Percentiles rank a stretch among this genome's conserved stretches.
These are phyloP conservation scores for Bembecia ichneumoniformis DNA, from an alignment of 2,888 invertebrate species.

Conservation along the genomic window DNA sequence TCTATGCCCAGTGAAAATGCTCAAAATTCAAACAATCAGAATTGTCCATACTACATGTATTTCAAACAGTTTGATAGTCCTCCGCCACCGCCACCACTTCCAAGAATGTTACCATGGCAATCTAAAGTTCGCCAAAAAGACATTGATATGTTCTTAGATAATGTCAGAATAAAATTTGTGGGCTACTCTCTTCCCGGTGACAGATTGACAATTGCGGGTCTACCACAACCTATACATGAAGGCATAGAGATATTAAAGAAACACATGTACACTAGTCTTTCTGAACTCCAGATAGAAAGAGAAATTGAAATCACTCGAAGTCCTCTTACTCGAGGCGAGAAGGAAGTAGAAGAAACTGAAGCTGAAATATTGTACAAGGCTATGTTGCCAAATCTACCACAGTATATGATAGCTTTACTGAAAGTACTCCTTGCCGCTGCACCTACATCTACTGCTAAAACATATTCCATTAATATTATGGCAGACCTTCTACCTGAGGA, in stretches of 20 bases:
- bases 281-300: conserved; percentile 91
- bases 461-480: conserved; percentile 97
- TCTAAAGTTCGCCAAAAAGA: conserved; percentile 96
- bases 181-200: conserved; percentile 93
- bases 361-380: conserved; percentile 93
- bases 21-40: conserved; percentile 46
- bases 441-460: conserved; percentile 98
- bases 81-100: conserved; percentile 58
- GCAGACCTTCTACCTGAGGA: conserved; percentile 97
- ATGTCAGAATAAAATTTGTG: conserved; percentile 94
- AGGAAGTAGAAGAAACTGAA: conserved; percentile 83
- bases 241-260: conserved; percentile 91
- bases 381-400: conserved; percentile 96
- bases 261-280: conserved; percentile 94
- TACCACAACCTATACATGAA: conserved; percentile 97
- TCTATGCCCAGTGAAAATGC: conserved; percentile 53
- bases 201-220: conserved; percentile 89
- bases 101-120: conserved; percentile 89
- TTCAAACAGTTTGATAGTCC: conserved; percentile 61
- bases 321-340: conserved; percentile 89
- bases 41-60: conserved; percentile 56
- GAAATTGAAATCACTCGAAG: conserved; percentile 93
- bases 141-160: conserved; percentile 92
- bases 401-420: conserved; percentile 96
- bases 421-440: conserved; percentile 98